Percentiles rank a stretch among this genome's conserved stretches.
These are phyloP conservation scores for Platygyra sinensis DNA, from an alignment of 64 coral and sea anemone genomes.

Conservation along the genomic window DNA sequence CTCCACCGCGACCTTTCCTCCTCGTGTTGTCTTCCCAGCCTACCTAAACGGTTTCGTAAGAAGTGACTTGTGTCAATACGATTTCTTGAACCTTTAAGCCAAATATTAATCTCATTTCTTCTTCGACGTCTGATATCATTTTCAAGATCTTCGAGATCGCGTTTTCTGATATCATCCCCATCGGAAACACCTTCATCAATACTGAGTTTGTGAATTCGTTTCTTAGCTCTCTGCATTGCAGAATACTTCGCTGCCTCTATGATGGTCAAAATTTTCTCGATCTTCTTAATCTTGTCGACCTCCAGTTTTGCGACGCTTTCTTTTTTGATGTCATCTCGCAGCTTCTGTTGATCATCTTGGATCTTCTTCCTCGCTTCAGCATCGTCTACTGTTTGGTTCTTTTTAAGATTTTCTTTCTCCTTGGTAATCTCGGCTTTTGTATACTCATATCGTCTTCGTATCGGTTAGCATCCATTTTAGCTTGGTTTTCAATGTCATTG, in stretches of 20 bases:
- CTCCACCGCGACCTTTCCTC: not conserved
- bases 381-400: not conserved
- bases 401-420: conserved; percentile 37
- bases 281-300: conserved; percentile 79
- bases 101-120: conserved; percentile 91
- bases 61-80: conserved; percentile 83
- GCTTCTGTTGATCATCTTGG: conserved; percentile 72
- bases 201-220: conserved; percentile 49
- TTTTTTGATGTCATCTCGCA: conserved; percentile 70
- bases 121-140: conserved; percentile 54
- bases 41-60: conserved; percentile 9
- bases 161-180: conserved; percentile 65
- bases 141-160: conserved; percentile 79
- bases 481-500: conserved; percentile 50
- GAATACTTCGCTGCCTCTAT: conserved; percentile 87
- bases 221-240: conserved; percentile 79
- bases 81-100: conserved; percentile 84
- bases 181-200: conserved; percentile 41
- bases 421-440: conserved; percentile 57
- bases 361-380: conserved; percentile 42
- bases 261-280: conserved; percentile 87
- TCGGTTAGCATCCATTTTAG: conserved; percentile 36
- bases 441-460: conserved; percentile 48
- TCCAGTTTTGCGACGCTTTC: conserved; percentile 76
- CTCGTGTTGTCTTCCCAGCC: not conserved